Evolutionary conservation across 2,113 vertebrate genomes (phyloP).

Genomic region (Rhinogobius similis): DNA sequence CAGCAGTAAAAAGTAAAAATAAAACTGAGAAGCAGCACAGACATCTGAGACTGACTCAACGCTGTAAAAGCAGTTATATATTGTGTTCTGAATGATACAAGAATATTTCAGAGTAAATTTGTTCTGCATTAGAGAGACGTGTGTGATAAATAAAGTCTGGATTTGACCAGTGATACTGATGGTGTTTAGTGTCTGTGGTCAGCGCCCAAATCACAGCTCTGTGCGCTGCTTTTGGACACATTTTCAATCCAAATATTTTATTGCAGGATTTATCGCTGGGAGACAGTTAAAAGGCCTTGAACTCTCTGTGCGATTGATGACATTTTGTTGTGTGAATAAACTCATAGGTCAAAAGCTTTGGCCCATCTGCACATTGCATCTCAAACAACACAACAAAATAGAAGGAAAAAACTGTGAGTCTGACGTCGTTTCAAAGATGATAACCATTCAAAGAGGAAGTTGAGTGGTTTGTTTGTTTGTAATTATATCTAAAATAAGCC

Average conservation of each 20-base stretch:
- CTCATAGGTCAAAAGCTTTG: background rate
- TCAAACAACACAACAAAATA: background rate
- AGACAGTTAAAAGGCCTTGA: constrained; percentile 31
- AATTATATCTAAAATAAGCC: background rate
- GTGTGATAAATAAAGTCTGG: no score
- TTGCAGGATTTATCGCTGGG: constrained; percentile 57
- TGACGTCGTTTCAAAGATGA: no score
- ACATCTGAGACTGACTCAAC: no score
- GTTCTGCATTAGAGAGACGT: no score
- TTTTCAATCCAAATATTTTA: constrained; percentile 55
- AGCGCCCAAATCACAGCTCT: constrained; percentile 26
- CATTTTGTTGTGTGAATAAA: constrained; percentile 9
- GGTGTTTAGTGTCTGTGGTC: constrained; percentile 25
- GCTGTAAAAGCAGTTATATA: no score
- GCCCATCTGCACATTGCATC: background rate
- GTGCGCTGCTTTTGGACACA: constrained; percentile 25
- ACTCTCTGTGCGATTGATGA: constrained; percentile 18
- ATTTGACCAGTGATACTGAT: no score
- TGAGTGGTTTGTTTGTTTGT: no score
- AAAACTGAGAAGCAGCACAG: no score
- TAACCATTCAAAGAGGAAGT: no score
- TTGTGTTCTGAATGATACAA: no score
- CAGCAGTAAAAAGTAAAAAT: no score
- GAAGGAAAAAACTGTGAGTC: background rate
- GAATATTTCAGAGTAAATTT: no score